Evolutionary conservation across 2,888 invertebrate species (phyloP).

Genomic region (Oxytorus armatus): DNA sequence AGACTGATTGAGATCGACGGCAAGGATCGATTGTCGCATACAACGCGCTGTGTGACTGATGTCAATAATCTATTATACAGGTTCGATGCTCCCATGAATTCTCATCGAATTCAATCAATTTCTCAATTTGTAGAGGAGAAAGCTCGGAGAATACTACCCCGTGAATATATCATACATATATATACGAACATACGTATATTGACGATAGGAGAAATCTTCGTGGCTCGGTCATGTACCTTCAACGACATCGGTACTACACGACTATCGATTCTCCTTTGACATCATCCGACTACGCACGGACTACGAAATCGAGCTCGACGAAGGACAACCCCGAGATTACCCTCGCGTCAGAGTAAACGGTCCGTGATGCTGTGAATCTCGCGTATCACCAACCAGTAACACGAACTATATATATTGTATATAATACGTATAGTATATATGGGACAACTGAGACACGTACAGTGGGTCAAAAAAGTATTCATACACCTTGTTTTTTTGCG

Average conservation of each 20-base stretch:
- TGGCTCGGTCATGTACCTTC: not conserved
- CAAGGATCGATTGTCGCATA: conserved; percentile 34
- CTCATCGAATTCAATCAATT: conserved; percentile 48
- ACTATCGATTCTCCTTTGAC: conserved; percentile 55
- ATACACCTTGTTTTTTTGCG: too few relatives aligned
- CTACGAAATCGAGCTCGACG: conserved; percentile 54
- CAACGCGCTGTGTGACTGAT: conserved; percentile 3
- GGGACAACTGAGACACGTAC: too few relatives aligned
- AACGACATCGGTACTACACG: conserved; percentile 7
- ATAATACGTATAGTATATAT: too few relatives aligned
- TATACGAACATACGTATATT: not conserved
- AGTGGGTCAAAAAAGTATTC: too few relatives aligned
- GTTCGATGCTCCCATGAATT: conserved; percentile 54
- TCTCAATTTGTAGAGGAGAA: conserved; percentile 47
- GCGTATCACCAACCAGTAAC: too few relatives aligned
- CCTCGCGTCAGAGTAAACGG: conserved; percentile 52
- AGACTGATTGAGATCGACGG: conserved; percentile 24
- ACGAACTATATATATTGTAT: too few relatives aligned
- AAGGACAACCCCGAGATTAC: conserved; percentile 38
- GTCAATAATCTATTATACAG: conserved; percentile 51
- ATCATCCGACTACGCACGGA: conserved; percentile 1
- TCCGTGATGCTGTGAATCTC: conserved; percentile 13
- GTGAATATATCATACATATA: not conserved
- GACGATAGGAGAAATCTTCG: not conserved
- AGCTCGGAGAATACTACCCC: conserved; percentile 14